Base-by-base conservation (phyloP, 2,797 vertebrate genomes). In the Sciaenops ocellatus region DNA sequence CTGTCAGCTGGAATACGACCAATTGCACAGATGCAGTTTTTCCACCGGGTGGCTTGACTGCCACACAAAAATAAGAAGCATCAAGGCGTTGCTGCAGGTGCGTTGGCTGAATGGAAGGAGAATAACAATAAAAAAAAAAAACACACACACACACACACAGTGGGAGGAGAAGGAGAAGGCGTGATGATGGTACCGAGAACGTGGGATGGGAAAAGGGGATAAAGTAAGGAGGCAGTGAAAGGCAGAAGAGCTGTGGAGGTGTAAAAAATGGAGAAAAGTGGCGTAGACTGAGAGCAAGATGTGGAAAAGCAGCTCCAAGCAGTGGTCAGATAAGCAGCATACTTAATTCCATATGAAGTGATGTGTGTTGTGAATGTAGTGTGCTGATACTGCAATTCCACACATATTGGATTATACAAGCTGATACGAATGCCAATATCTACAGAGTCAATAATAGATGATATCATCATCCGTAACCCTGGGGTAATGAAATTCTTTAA, bases 11-110 rank as follows among this genome's bases (percentile, higher is more conserved):
- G 81, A 79, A 88, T 69, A 10, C 64, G 67, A 68, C 38, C 63
- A 59, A 13, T 56, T 8, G 28, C 73, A 68, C 64, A 83, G 78
- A 72, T 85, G 77, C 2, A 16, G 88, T 65, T 85, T 79, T 62
- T 85, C 85, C 2, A 8, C 57, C 2, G 51, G 71, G 55, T 51
- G 46, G 46, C 79, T 83, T 83, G 89, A 92, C 57, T 78, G 61
- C 76, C 72, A 56, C 3, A 17, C 1, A 8, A 18, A 51, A 63
- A 74, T 30, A 51, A 34, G 28, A 48, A 71, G 38, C 46, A 48
- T 73, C 65, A 57, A 62, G 62, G 63, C 3, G 0, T 26, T 41
- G 48, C 76, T 69, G 60, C 30, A 80, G 76, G 80, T 64, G 63
- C 68, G 61, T 13, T 0, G 7, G 41, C 42, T 20, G 41, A 69